Evolutionary conservation across 2,113 vertebrate species (phyloP), one percentile per base, ranked within the genome.

Genomic region (Bostrychus sinensis): DNA sequence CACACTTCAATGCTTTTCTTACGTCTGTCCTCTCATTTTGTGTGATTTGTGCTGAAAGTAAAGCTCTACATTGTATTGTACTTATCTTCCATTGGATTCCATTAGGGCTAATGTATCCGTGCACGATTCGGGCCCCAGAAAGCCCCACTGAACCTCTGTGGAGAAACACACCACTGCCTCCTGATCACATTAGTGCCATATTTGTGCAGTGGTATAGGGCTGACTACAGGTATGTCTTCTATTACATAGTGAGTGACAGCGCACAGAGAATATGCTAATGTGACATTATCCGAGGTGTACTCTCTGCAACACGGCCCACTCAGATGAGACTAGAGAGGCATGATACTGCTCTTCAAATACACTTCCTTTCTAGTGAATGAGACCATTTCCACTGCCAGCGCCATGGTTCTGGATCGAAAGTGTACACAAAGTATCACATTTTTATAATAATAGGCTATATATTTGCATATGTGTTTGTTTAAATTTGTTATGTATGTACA

Each of bases 251-350:
- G 77, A 80, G 42, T 73, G 78, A 72, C 72, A 77, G n/a, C n/a
- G n/a, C n/a, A n/a, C 72, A 45, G 0, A 7, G 0, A 13, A 54
- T 76, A 86, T 84, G 77, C 76, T 73, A 84, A 80, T 84, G 69
- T 76, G 77, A 87, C 75, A 85, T 87, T 74, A 78, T 76, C 69
- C 62, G 28, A 51, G 11, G 28, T 72, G 62, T 61, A 30, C 34
- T 34, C 25, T 34, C 48, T 38, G 22, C 46, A 56, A 53, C 53
- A 70, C 70, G 36, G 48, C 34, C 48, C 39, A 26, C 30, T 38
- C 41, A 46, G n/a, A 72, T 62, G 42, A 57, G 62, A 10, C 25
- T 12, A 50, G 45, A 59, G 66, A 60, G 17, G n/a, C n/a, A n/a
- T n/a, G n/a, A 7, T 28, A 34, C 51, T n/a, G n/a, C n/a, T n/a